Percentiles rank a stretch among this genome's conserved stretches.
Evolutionary conservation across 2,888 invertebrate species (phyloP).

Genomic region (Itoplectis maculator): DNA sequence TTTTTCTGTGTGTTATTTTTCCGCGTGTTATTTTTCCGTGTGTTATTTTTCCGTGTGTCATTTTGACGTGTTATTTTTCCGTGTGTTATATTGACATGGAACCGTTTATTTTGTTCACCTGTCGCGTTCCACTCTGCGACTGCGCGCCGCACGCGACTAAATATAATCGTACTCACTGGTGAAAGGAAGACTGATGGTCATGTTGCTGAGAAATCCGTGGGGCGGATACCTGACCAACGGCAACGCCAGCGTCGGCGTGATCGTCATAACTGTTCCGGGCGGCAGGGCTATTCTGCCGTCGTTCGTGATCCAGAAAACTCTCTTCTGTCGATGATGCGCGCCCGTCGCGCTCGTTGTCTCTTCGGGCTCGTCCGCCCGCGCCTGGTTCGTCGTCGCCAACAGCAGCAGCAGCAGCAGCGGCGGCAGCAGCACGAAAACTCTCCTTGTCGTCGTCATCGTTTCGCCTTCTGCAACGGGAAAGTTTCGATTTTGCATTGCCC

Average conservation of each 20-base stretch:
- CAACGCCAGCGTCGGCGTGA: slow-evolving; percentile 92
- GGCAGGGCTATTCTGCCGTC: slow-evolving; percentile 94
- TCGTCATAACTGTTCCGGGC: slow-evolving; percentile 92
- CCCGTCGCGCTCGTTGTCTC: slow-evolving; percentile 42
- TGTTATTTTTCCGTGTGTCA: too few relatives aligned
- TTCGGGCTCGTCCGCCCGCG: slow-evolving; percentile 59
- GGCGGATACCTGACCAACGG: slow-evolving; percentile 94
- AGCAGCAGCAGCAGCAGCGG: slow-evolving; percentile 30
- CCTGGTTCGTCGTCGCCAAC: slow-evolving; percentile 26
- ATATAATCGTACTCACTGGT: slow-evolving; percentile 89
- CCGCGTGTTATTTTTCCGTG: too few relatives aligned
- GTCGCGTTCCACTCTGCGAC: too few relatives aligned
- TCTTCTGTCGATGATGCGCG: slow-evolving; percentile 91
- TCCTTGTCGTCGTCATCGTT: slow-evolving; percentile 52
- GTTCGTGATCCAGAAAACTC: slow-evolving; percentile 94
- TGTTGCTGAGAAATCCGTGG: slow-evolving; percentile 93
- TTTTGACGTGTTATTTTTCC: too few relatives aligned
- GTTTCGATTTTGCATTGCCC: background rate
- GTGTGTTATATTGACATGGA: too few relatives aligned
- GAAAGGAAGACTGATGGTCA: slow-evolving; percentile 93
- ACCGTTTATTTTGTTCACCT: too few relatives aligned
- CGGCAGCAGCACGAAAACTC: slow-evolving; percentile 39
- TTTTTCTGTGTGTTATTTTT: too few relatives aligned
- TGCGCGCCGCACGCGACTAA: too few relatives aligned
- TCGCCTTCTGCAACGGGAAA: background rate